These are phyloP conservation scores for Dusona sp. DNA, from an alignment of 2,888 invertebrate genomes.

Conservation along the genomic window DNA sequence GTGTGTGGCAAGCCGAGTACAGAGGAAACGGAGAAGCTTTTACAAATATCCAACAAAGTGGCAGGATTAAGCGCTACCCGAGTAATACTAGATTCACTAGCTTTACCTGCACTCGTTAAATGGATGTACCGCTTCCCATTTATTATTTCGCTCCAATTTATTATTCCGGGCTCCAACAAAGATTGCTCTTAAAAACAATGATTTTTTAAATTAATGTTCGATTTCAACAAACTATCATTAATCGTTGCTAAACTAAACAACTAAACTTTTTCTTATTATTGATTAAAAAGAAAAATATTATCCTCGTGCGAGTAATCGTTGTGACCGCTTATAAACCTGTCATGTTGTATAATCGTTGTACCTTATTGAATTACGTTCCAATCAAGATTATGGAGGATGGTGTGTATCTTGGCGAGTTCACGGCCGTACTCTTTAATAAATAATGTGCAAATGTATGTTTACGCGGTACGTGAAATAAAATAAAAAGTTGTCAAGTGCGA, in stretches of 20 bases:
- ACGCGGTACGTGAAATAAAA: background rate
- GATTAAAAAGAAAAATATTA: background rate
- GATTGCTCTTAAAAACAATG: background rate
- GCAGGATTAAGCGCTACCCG: constrained; percentile 58
- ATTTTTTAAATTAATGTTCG: background rate
- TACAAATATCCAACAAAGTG: constrained; percentile 59
- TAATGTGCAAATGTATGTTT: background rate
- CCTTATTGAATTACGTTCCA: background rate
- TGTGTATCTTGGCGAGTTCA: background rate
- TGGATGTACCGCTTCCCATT: background rate
- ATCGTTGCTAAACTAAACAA: background rate
- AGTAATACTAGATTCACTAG: constrained; percentile 39
- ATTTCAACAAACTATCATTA: background rate
- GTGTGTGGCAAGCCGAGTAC: constrained; percentile 24
- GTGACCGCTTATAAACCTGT: background rate
- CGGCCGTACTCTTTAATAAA: background rate
- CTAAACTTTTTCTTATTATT: background rate
- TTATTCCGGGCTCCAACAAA: background rate
- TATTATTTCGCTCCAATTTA: constrained; percentile 12
- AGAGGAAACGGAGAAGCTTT: constrained; percentile 44
- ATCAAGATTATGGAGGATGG: background rate
- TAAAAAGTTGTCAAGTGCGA: background rate
- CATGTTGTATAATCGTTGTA: background rate
- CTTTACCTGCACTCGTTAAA: background rate
- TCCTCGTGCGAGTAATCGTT: background rate